These are phyloP conservation scores for Rugalucina vietnamica DNA, from an alignment of 2,888 invertebrate species.

Conservation along the genomic window DNA sequence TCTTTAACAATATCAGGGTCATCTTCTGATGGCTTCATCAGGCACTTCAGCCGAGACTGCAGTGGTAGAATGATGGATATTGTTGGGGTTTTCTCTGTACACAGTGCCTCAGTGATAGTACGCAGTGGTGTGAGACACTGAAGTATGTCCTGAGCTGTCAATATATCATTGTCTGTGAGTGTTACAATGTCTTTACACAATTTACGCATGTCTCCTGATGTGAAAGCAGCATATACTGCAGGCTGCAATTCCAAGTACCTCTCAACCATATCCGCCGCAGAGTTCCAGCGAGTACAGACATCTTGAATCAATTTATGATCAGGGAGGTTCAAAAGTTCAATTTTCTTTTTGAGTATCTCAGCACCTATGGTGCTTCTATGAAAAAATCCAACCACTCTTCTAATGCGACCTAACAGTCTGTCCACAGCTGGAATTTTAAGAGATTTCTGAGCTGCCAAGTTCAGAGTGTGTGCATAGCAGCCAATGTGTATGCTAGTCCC, in stretches of 20 bases:
- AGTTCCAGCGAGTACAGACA: constrained; percentile 25
- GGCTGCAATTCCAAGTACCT: constrained; percentile 23
- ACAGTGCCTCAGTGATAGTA: constrained; percentile 15
- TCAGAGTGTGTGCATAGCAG: constrained; percentile 33
- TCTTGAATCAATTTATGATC: not conserved
- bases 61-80: constrained; percentile 13
- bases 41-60: not conserved
- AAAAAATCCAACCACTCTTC: constrained; percentile 4
- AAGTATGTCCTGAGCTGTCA: not conserved
- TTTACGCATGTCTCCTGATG: not conserved
- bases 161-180: constrained; percentile 10
- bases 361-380: constrained; percentile 7
- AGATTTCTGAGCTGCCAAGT: constrained; percentile 20
- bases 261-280: constrained; percentile 2
- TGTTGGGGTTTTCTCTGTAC: constrained; percentile 4
- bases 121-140: constrained; percentile 14
- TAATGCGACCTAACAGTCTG: not conserved
- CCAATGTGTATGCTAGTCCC: not conserved
- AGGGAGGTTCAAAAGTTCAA: not conserved
- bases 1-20: not conserved
- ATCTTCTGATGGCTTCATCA: not conserved
- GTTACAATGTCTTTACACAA: constrained; percentile 1
- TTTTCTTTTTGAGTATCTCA: not conserved
- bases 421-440: not conserved
- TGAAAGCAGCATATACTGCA: not conserved